These are phyloP conservation scores for Pterophyllum scalare DNA, from an alignment of 2,113 vertebrate genomes.

Conservation along the genomic window DNA sequence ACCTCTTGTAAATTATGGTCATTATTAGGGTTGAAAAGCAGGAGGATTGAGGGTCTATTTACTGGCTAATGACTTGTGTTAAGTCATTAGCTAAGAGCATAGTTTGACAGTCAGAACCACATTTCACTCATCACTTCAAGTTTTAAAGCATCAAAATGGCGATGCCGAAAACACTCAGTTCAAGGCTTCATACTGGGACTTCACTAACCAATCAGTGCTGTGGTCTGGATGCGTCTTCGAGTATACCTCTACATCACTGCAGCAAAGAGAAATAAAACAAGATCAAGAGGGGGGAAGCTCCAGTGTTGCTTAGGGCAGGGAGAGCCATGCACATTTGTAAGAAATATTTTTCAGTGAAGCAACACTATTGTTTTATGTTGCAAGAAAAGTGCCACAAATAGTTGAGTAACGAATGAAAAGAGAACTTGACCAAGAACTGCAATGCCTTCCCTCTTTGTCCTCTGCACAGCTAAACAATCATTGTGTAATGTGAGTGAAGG, in stretches of 20 bases:
- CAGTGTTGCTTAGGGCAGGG: neutral
- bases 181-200: neutral
- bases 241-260: too few relatives aligned
- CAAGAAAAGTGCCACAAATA: conserved; percentile 4
- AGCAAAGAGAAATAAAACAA: neutral
- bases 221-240: neutral
- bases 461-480: neutral
- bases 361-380: neutral
- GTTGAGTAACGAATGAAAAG: conserved; percentile 2
- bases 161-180: too few relatives aligned
- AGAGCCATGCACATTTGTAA: neutral
- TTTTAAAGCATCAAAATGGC: neutral
- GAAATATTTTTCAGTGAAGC: neutral
- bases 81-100: neutral
- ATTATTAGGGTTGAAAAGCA: neutral
- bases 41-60: neutral
- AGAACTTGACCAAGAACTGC: neutral
- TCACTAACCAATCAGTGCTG: too few relatives aligned
- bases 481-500: neutral
- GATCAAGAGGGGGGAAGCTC: neutral
- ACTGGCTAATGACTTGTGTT: neutral
- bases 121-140: neutral
- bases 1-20: neutral
- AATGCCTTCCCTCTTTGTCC: neutral
- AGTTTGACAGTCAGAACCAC: neutral